phyloP scores from a whole-genome alignment of 1,140 invertebrate genomes.

The Pogonognathellus flavescens region DNA sequence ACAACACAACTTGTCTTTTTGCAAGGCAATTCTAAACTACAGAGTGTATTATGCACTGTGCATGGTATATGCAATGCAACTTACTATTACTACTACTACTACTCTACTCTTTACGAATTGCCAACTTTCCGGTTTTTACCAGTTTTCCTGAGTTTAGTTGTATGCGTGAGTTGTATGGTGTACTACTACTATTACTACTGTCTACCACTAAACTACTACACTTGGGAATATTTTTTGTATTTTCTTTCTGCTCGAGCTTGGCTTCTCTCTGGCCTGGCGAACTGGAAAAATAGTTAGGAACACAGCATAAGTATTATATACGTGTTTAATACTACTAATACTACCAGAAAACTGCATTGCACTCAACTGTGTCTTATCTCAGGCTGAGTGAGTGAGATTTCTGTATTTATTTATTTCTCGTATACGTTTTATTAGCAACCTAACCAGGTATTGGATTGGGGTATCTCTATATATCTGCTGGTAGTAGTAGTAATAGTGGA shows the following conservation, averaged over 20 bases:
- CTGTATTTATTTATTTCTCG: neutral
- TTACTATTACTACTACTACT: neutral
- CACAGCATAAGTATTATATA: neutral
- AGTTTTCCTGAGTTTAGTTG: conserved; percentile 4
- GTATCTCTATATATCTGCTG: no score
- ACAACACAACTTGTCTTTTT: no score
- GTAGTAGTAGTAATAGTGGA: no score
- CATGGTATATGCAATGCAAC: neutral
- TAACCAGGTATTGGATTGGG: no score
- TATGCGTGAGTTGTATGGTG: neutral
- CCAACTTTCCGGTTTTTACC: conserved; percentile 37
- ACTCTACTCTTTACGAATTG: neutral
- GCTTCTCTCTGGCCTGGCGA: conserved; percentile 1
- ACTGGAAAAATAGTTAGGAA: conserved; percentile 18
- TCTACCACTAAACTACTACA: neutral
- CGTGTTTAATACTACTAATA: conserved; percentile 3
- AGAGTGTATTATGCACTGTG: no score
- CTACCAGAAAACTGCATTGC: neutral
- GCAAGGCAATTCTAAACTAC: no score
- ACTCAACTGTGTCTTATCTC: conserved; percentile 25
- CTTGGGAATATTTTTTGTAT: conserved; percentile 28
- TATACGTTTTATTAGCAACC: no score
- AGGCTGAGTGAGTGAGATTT: neutral
- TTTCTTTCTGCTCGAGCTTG: conserved; percentile 30
- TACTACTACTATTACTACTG: neutral